Conservation (phyloP, 1,140 invertebrate genomes). For the Drosophila guanche region DNA sequence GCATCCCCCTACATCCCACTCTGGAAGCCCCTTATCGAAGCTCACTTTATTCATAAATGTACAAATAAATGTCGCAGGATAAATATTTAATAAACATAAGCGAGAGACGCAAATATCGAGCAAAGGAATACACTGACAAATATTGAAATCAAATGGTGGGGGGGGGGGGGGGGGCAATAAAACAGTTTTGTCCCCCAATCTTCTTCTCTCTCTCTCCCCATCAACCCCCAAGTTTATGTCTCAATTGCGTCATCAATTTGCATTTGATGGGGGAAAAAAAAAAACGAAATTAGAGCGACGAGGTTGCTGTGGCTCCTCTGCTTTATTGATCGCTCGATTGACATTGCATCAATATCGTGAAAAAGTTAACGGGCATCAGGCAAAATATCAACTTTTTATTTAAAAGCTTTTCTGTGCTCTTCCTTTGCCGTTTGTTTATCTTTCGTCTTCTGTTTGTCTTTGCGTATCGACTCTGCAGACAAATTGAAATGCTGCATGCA, state of each 20-base stretch:
- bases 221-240: conserved; percentile 7
- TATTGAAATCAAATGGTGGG: conserved; percentile 51
- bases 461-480: conserved; percentile 9
- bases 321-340: conserved; percentile 53
- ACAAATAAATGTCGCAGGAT: conserved; percentile 59
- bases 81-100: conserved; percentile 75
- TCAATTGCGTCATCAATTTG: conserved; percentile 61
- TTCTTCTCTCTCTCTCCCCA: background rate
- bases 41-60: conserved; percentile 29
- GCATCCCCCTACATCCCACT: background rate
- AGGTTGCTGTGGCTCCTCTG: background rate
- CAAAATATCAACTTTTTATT: conserved; percentile 16
- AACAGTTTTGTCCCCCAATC: background rate
- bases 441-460: conserved; percentile 62
- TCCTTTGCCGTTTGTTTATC: conserved; percentile 53
- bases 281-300: conserved; percentile 37
- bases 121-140: conserved; percentile 22
- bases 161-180: conserved; percentile 41
- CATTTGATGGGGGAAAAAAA: conserved; percentile 29
- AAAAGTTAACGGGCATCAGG: conserved; percentile 45
- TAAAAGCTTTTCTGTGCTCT: conserved; percentile 66
- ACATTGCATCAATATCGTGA: conserved; percentile 58
- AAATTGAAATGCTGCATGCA: conserved; percentile 51
- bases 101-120: conserved; percentile 39
- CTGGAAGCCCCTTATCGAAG: conserved; percentile 7